phyloP scores from a whole-genome alignment of 2,888 invertebrate species.

The Crossocerus cetratus region DNA sequence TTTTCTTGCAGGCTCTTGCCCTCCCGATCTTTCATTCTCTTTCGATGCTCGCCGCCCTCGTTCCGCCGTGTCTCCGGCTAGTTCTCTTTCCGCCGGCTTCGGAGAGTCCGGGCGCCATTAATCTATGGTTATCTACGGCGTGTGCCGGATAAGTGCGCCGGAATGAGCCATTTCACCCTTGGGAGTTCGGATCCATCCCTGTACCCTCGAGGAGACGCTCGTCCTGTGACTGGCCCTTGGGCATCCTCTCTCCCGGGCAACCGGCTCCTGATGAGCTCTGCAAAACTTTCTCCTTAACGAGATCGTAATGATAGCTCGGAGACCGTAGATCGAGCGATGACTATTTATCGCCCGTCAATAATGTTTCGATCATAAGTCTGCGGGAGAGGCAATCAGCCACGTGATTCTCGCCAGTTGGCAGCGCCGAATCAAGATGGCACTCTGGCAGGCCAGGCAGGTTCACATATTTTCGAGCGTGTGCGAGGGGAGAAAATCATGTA shows the following conservation, averaged over 20 bases:
- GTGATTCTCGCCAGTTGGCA: no score
- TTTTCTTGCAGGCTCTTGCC: slow-evolving; percentile 43
- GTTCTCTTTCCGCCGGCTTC: slow-evolving; percentile 60
- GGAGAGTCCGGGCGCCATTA: slow-evolving; percentile 73
- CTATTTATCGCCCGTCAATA: no score
- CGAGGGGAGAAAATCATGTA: slow-evolving; percentile 12
- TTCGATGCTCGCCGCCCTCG: slow-evolving; percentile 10
- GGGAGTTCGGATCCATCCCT: slow-evolving; percentile 71
- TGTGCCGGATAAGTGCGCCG: slow-evolving; percentile 75
- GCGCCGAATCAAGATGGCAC: no score
- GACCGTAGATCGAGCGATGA: not conserved
- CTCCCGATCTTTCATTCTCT: slow-evolving; percentile 33
- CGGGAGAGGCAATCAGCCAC: no score
- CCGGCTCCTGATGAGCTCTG: slow-evolving; percentile 67
- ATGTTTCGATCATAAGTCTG: no score
- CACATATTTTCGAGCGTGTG: not conserved
- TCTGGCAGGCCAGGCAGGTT: not conserved
- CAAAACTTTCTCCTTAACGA: slow-evolving; percentile 66
- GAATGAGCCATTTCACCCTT: slow-evolving; percentile 77
- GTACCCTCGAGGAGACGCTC: slow-evolving; percentile 60
- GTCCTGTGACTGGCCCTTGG: slow-evolving; percentile 67
- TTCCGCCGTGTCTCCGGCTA: slow-evolving; percentile 24
- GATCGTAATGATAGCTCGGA: slow-evolving; percentile 57
- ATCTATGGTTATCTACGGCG: slow-evolving; percentile 77
- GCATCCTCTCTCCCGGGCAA: slow-evolving; percentile 60